Evolutionary conservation across 35 echinoderm and acorn worm species (phyloP).

Genomic region (Ophioderma brevispina): DNA sequence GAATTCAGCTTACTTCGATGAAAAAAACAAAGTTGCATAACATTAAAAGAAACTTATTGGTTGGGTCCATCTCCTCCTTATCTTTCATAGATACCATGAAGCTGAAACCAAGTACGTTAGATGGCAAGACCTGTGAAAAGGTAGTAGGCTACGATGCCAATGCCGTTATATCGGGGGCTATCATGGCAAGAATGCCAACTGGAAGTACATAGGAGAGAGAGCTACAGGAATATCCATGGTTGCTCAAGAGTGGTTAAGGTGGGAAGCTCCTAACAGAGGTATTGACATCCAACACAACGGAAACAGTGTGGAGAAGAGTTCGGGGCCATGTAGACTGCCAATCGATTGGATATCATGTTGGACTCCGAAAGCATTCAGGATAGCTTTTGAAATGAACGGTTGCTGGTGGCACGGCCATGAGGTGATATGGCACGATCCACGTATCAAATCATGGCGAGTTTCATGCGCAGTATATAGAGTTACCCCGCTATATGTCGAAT

Average conservation of each 20-base stretch:
- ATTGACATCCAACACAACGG: not conserved
- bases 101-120: not conserved
- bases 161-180: not conserved
- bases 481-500: no score
- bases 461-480: no score
- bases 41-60: not conserved
- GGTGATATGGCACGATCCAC: no score
- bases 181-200: not conserved
- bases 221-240: not conserved
- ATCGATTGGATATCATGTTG: constrained; percentile 4
- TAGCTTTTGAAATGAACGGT: not conserved
- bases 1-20: not conserved
- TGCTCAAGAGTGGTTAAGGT: not conserved
- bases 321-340: not conserved
- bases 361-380: not conserved
- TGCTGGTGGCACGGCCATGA: not conserved
- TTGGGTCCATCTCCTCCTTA: not conserved
- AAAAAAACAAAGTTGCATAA: not conserved
- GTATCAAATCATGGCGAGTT: no score
- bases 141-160: constrained; percentile 32
- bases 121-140: not conserved
- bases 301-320: not conserved
- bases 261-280: not conserved
- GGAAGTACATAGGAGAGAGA: not conserved
- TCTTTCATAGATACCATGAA: constrained; percentile 23